These are phyloP conservation scores for Apodemus speciosus DNA, from an alignment of 2,113 vertebrate species.

Conservation along the genomic window DNA sequence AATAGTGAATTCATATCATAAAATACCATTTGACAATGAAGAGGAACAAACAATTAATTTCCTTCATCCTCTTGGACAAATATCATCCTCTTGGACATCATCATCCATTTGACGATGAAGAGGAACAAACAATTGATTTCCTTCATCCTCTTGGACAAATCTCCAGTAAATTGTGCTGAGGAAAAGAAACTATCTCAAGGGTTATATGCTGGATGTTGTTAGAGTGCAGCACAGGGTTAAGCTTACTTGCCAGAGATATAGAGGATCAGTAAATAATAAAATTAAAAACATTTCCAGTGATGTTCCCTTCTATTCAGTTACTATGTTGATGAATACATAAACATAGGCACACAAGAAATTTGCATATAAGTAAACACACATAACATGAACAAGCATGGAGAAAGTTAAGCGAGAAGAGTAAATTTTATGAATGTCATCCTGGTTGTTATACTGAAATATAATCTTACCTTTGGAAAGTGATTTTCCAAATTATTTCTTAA, in stretches of 20 bases:
- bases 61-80: too few species aligned
- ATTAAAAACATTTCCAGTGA: neutral
- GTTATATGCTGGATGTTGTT: neutral
- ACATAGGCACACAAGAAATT: neutral
- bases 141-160: neutral
- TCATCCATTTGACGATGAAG: too few species aligned
- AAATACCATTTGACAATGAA: neutral
- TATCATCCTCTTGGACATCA: too few species aligned
- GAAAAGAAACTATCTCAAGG: neutral
- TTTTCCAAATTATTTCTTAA: neutral
- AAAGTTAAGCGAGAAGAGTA: neutral
- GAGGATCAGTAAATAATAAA: neutral
- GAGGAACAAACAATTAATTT: neutral
- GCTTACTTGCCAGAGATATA: rapidly evolving
- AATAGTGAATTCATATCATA: neutral
- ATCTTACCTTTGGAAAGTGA: neutral
- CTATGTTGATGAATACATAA: neutral
- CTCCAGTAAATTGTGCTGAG: neutral
- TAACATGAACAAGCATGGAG: neutral
- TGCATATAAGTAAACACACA: neutral
- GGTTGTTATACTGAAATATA: neutral
- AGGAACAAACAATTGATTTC: too few species aligned
- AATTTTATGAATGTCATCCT: neutral
- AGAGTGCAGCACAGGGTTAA: neutral
- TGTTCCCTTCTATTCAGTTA: neutral